These are phyloP conservation scores for Copidosoma aretas DNA, from an alignment of 2,888 invertebrate species.

Conservation along the genomic window DNA sequence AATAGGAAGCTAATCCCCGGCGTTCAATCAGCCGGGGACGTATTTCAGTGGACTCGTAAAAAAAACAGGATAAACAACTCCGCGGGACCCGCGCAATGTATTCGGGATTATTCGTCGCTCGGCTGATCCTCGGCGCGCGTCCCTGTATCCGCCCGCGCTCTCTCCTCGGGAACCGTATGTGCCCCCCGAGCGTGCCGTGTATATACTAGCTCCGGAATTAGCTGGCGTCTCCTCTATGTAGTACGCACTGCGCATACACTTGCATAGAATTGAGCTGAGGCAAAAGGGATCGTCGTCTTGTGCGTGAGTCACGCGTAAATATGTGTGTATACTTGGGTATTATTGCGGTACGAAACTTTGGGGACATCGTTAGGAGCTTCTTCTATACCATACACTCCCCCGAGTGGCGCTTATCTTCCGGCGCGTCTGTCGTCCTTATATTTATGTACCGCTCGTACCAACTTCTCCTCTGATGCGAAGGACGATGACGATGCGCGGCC, in stretches of 20 bases:
- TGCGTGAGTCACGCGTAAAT: conserved; percentile 21
- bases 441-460: too few species aligned
- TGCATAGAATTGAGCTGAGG: too few species aligned
- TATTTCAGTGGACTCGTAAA: background rate
- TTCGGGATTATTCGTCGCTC: conserved; percentile 25
- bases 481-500: too few species aligned
- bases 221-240: conserved; percentile 9
- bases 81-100: too few species aligned
- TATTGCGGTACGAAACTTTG: too few species aligned
- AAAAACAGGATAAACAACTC: conserved; percentile 11
- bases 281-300: conserved; percentile 1
- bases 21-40: too few species aligned
- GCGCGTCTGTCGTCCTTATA: too few species aligned
- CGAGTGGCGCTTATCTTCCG: conserved; percentile 11
- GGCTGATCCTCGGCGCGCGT: background rate
- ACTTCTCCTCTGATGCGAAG: too few species aligned
- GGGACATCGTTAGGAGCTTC: too few species aligned
- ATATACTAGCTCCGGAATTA: conserved; percentile 23
- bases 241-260: background rate
- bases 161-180: background rate
- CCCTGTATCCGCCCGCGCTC: background rate
- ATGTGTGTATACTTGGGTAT: too few species aligned
- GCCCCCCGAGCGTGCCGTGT: conserved; percentile 22
- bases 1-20: too few species aligned
- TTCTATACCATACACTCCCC: too few species aligned